phyloP scores from a whole-genome alignment of 2,888 invertebrate species.

The Willowsia nigromaculata region DNA sequence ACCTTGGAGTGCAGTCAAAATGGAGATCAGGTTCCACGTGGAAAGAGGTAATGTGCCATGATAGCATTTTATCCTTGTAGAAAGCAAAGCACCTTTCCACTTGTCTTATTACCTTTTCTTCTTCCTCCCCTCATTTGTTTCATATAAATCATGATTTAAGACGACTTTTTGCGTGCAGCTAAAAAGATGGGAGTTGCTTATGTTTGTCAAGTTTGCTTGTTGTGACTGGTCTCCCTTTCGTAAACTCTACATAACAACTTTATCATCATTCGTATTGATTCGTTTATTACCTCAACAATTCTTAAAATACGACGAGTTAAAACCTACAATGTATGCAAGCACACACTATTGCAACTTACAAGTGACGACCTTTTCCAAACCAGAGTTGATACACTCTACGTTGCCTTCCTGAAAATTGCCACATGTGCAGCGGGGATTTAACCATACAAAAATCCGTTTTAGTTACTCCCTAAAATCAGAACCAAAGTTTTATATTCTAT shows the following conservation, averaged over 20 bases:
- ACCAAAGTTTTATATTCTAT: too few relatives aligned
- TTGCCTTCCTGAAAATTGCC: too few relatives aligned
- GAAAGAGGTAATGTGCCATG: slow-evolving; percentile 73
- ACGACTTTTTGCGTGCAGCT: background rate
- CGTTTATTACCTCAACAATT: too few relatives aligned
- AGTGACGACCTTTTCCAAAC: too few relatives aligned
- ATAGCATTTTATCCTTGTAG: background rate
- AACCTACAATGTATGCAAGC: too few relatives aligned
- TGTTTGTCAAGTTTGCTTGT: too few relatives aligned
- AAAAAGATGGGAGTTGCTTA: background rate
- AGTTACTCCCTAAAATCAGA: too few relatives aligned
- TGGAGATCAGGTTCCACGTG: slow-evolving; percentile 78
- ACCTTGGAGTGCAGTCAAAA: slow-evolving; percentile 75
- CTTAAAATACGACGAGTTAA: too few relatives aligned
- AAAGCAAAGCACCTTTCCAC: background rate
- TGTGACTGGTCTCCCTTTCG: background rate
- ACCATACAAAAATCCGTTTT: too few relatives aligned
- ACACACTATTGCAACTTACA: too few relatives aligned
- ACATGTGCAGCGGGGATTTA: too few relatives aligned
- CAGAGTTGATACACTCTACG: too few relatives aligned
- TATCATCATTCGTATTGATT: background rate
- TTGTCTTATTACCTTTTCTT: background rate
- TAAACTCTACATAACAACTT: background rate
- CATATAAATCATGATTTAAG: slow-evolving; percentile 9
- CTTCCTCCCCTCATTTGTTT: slow-evolving; percentile 14